These are phyloP conservation scores for Desmophyllum pertusum DNA, from an alignment of 92 coral and sea anemone species.

Conservation along the genomic window DNA sequence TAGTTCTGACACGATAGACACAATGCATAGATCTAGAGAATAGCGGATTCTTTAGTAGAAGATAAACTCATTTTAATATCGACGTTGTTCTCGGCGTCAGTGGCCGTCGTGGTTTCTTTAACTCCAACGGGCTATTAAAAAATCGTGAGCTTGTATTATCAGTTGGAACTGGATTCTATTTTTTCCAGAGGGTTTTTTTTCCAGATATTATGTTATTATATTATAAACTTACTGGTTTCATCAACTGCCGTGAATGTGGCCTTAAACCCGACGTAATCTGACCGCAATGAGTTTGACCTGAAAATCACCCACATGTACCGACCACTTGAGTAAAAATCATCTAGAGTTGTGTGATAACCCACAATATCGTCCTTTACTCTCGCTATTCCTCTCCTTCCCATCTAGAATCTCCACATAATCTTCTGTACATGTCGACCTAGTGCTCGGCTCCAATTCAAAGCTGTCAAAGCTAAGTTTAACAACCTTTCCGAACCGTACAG, in stretches of 20 bases:
- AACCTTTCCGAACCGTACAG: slow-evolving; percentile 2
- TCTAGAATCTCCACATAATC: slow-evolving; percentile 65
- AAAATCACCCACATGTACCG: background rate
- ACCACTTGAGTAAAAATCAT: background rate
- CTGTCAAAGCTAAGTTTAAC: slow-evolving; percentile 31
- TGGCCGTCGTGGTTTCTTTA: too few species aligned
- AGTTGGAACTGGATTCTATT: too few species aligned
- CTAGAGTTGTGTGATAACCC: slow-evolving; percentile 21
- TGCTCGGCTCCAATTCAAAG: slow-evolving; percentile 27
- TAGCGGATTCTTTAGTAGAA: too few species aligned
- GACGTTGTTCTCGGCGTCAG: background rate
- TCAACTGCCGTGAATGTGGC: background rate
- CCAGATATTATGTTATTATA: too few species aligned
- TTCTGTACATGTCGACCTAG: background rate
- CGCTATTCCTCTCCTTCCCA: slow-evolving; percentile 21
- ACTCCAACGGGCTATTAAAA: too few species aligned
- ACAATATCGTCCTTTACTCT: slow-evolving; percentile 48
- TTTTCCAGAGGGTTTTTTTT: background rate
- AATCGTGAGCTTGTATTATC: too few species aligned
- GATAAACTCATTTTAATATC: too few species aligned
- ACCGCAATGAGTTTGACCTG: background rate
- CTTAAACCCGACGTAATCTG: background rate
- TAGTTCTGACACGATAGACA: too few species aligned
- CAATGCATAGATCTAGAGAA: too few species aligned
- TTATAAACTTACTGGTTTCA: background rate